A percentile compares a stretch with the other conserved stretches of the same genome.
Evolutionary conservation across 2,888 invertebrate genomes (phyloP).

Genomic region (Venusia cambrica): DNA sequence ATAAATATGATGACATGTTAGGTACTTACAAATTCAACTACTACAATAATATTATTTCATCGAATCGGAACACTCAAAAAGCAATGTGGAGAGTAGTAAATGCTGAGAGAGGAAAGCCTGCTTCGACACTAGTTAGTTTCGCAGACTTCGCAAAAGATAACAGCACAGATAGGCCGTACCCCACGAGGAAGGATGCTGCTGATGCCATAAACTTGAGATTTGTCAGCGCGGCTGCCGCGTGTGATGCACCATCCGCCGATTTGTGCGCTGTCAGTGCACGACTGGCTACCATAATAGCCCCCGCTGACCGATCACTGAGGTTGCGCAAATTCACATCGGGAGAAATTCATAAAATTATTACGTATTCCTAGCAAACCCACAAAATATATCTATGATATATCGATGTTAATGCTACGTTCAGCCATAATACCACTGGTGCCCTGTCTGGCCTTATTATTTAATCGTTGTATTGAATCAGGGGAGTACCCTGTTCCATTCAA

Average conservation of each 20-base stretch:
- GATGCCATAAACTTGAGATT: not conserved
- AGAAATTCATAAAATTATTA: slow-evolving; percentile 1
- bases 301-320: slow-evolving; percentile 1
- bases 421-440: not conserved
- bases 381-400: slow-evolving; percentile 1
- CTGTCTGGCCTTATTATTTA: not conserved
- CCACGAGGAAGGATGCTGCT: not conserved
- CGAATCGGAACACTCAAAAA: not conserved
- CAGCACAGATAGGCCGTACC: not conserved
- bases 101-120: slow-evolving; percentile 1
- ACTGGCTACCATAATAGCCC: not conserved
- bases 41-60: not conserved
- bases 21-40: not conserved
- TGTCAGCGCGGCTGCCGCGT: not conserved
- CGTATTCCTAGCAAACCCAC: slow-evolving; percentile 1
- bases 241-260: not conserved
- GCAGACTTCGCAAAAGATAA: not conserved
- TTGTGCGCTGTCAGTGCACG: not conserved
- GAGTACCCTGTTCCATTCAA: no score
- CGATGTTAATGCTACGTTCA: not conserved
- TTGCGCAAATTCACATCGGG: not conserved
- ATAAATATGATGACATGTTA: not conserved
- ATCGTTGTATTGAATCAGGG: not conserved
- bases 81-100: slow-evolving; percentile 2
- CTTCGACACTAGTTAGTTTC: not conserved